A percentile compares a stretch with the other conserved stretches of the same genome.
Conservation (phyloP, 2,888 invertebrate genomes). For the Thecocarcelia acutangulata region DNA sequence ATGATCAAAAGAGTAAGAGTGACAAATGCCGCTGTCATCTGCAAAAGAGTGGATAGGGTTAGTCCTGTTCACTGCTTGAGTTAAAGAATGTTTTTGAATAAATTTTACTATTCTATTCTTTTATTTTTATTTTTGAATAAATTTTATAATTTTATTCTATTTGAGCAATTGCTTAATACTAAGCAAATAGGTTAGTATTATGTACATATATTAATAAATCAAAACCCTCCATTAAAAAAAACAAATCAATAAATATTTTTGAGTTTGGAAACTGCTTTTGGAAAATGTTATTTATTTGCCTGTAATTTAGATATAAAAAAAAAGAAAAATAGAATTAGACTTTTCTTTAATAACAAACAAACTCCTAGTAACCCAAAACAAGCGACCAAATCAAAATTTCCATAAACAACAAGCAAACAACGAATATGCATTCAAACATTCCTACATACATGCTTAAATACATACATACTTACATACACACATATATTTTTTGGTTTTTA, state of each 20-base stretch:
- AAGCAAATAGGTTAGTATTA: neutral
- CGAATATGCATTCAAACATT: constrained; percentile 27
- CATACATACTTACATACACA: constrained; percentile 29
- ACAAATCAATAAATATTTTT: constrained; percentile 26
- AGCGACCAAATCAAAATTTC: constrained; percentile 57
- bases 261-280: constrained; percentile 11
- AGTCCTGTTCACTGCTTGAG: no score
- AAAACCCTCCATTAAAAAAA: constrained; percentile 11
- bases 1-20: no score
- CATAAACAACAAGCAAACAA: constrained; percentile 55
- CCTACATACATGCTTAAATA: constrained; percentile 40
- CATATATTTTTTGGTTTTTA: constrained; percentile 30
- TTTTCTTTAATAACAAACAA: constrained; percentile 48
- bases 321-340: neutral
- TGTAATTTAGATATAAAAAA: neutral
- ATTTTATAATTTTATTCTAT: no score
- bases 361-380: constrained; percentile 54
- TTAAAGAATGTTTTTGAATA: no score
- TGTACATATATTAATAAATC: constrained; percentile 6
- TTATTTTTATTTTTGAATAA: no score
- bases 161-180: neutral
- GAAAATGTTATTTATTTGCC: constrained; percentile 25
- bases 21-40: no score
- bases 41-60: no score
- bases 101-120: no score